These are phyloP conservation scores for Trissolcus basalis DNA, from an alignment of 1,140 invertebrate species.

Conservation along the genomic window DNA sequence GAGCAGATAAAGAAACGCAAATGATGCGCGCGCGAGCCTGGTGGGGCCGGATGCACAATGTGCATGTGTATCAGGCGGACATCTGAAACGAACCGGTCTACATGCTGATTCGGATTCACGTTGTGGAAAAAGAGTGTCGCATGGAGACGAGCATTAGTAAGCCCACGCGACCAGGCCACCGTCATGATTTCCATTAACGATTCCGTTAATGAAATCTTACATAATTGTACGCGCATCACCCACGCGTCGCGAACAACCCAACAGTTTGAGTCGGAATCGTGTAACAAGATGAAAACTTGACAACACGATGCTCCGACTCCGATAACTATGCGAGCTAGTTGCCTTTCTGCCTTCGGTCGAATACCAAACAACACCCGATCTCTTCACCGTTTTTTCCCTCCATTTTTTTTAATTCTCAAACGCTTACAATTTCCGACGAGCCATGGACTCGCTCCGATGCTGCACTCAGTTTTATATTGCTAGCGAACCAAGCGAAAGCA, in stretches of 20 bases:
- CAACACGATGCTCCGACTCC: constrained; percentile 39
- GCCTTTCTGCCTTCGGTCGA: constrained; percentile 20
- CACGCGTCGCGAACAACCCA: constrained; percentile 45
- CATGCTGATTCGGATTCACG: constrained; percentile 29
- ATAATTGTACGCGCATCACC: constrained; percentile 53
- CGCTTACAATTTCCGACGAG: constrained; percentile 21
- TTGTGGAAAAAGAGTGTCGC: constrained; percentile 11
- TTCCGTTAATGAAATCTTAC: constrained; percentile 57
- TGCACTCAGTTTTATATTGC: constrained; percentile 16
- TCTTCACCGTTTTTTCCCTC: neutral
- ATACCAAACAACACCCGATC: constrained; percentile 24
- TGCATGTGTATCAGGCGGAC: constrained; percentile 29
- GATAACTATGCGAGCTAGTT: constrained; percentile 15
- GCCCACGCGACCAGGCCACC: constrained; percentile 33
- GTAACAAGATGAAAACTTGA: constrained; percentile 41
- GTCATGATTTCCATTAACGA: constrained; percentile 54
- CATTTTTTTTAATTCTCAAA: constrained; percentile 10
- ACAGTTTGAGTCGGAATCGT: constrained; percentile 36
- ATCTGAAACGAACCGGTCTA: constrained; percentile 41
- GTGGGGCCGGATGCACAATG: constrained; percentile 31
- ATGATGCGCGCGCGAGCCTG: constrained; percentile 16
- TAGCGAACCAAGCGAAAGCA: constrained; percentile 6
- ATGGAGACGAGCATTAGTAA: constrained; percentile 39
- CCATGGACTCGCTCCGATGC: constrained; percentile 14
- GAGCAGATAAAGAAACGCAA: constrained; percentile 18